Base-by-base conservation (phyloP, 2,888 invertebrate genomes). In the Busseola fusca region DNA sequence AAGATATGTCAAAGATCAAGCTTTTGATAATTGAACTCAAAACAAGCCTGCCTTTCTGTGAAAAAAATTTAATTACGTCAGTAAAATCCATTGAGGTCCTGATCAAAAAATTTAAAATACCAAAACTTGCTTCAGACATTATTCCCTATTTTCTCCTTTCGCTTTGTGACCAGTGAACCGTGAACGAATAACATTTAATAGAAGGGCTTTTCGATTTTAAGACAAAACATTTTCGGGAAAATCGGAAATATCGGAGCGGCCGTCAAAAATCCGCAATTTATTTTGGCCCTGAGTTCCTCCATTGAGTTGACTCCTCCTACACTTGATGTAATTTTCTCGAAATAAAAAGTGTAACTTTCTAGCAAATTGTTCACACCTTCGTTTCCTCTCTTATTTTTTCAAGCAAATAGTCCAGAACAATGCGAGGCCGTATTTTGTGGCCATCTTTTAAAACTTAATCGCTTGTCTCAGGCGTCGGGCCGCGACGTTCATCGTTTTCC, bases 401-500 rank as follows among this genome's bases (percentile, higher is more conserved):
- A 74, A 80, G 76, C 69, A 83, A 88, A 85, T 87, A 86, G 83
- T 54, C 76, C 82, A 83, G 86, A 87, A 89, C 85, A 87, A 86
- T 84, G 83, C 76, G 84, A 81, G 84, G 74, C 80, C 76, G 73
- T 78, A 77, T 81, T 83, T 86, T 76, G 82, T 83, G 76, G 80
- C 81, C 78, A 82, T 86, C 85, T 86, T 89, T 89, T 87, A 84
- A 85, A 83, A 84, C 81, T 86, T 85, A 87, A 88, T 87, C 86
- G 85, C 72, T 78, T 84, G 84, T 85, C 84, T 83, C 81, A 84
- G 78, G 78, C 84, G 74, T 76, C 77, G 79, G 78, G 72, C 69
- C 63, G 69, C 78, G 70, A 80, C 71, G 77, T 86, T 87, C 87
- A 89, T 89, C 85, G 89, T 89, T 89, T 89, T 86, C 86, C 89